Percentiles rank a stretch among this genome's conserved stretches.
Conservation (phyloP, 2,113 vertebrate genomes). For the Pipra filicauda region DNA sequence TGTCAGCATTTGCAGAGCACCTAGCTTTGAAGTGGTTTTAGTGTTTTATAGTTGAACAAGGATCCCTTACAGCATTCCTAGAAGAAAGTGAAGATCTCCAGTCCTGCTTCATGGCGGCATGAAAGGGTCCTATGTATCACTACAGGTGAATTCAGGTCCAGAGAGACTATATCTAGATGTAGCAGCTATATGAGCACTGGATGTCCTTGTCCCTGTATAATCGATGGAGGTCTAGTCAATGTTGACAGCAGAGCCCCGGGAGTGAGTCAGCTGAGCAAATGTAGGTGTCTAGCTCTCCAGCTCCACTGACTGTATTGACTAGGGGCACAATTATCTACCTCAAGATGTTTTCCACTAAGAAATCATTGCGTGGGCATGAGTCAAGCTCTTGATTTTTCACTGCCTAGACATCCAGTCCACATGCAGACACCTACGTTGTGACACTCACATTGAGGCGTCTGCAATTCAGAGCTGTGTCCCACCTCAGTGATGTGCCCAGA, state of each 20-base stretch:
- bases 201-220: background rate
- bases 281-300: constrained; percentile 41
- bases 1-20: background rate
- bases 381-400: constrained; percentile 46
- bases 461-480: background rate
- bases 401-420: constrained; percentile 47
- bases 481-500: background rate
- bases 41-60: background rate
- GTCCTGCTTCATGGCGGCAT: background rate
- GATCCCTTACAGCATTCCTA: background rate
- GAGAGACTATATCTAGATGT: background rate
- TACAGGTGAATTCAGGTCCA: background rate
- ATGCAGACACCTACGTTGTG: background rate
- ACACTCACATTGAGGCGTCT: background rate
- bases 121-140: background rate
- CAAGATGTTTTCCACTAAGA: constrained; percentile 10
- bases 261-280: constrained; percentile 31
- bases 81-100: background rate
- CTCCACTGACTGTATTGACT: constrained; percentile 21
- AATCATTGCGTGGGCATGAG: constrained; percentile 25
- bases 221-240: background rate
- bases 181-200: background rate
- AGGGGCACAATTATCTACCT: background rate
- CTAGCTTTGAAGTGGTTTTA: background rate
- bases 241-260: background rate